phyloP scores from a whole-genome alignment of 1,140 invertebrate genomes.

The Acromyrmex heyeri region DNA sequence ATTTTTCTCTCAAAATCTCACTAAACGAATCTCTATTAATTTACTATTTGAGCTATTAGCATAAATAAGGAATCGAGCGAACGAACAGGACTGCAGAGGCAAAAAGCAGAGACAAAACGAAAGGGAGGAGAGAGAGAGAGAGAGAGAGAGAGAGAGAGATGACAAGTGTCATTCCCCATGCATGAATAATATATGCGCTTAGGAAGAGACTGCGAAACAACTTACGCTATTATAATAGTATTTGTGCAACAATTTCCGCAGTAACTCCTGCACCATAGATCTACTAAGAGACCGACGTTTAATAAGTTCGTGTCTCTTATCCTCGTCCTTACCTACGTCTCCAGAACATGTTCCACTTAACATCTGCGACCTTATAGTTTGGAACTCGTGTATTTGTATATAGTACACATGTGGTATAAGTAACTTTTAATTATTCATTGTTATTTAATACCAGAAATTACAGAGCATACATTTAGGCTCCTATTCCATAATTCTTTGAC shows the following conservation, averaged over 20 bases:
- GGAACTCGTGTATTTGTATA: conserved; percentile 23
- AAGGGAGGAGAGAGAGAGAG: conserved; percentile 2
- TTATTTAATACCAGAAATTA: background rate
- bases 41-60: background rate
- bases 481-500: too few relatives aligned
- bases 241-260: conserved; percentile 74
- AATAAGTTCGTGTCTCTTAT: conserved; percentile 71
- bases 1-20: background rate
- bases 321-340: conserved; percentile 54
- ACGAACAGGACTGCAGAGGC: background rate
- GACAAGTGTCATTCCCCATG: conserved; percentile 60
- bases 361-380: conserved; percentile 17
- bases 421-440: conserved; percentile 13
- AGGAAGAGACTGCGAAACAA: conserved; percentile 70
- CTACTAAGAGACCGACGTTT: conserved; percentile 68
- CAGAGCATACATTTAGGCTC: background rate
- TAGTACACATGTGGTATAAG: background rate
- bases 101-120: background rate
- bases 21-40: background rate
- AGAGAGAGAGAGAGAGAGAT: conserved; percentile 16
- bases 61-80: background rate
- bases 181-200: conserved; percentile 74
- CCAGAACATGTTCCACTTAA: conserved; percentile 42
- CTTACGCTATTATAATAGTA: conserved; percentile 66
- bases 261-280: conserved; percentile 60